Base-by-base conservation (phyloP, 2,888 invertebrate genomes). In the Dryobota labecula region DNA sequence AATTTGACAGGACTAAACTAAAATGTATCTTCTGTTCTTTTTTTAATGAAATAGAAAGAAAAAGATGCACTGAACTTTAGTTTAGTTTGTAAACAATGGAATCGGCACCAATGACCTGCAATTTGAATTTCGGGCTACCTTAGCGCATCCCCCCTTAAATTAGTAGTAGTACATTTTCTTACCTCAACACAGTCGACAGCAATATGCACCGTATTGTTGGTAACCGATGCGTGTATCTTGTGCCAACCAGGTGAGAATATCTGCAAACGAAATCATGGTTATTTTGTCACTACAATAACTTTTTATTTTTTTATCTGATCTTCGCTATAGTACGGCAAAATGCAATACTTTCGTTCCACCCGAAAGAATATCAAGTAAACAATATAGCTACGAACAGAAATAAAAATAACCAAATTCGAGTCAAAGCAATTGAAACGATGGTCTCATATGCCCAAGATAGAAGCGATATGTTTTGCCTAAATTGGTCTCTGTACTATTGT, bases 131-230 rank as follows among this genome's bases (percentile, higher is more conserved):
- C n/a, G n/a, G n/a, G n/a, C n/a, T n/a, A n/a, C n/a, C n/a, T n/a
- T n/a, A n/a, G n/a, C n/a, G n/a, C n/a, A n/a, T n/a, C n/a, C n/a
- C n/a, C n/a, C 3, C 9, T 9, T n/a, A 27, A 27, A 9, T 5
- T 5, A n/a, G 47, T n/a, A 13, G 15, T 6, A n/a, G n/a, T 30
- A 54, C 53, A n/a, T 3, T 65, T 38, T 0, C 13, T 30, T 15
- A 67, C 95, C 91, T 95, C 94, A 11, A 89, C 76, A 70, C 95
- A 96, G 70, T 96, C 95, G 0, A 96, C 92, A 1, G 95, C 94
- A 0, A 92, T 88, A 20, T 92, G 87, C 0, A 95, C 90, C 0
- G 93, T 92, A 2, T 90, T 86, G 47, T 94, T 94, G 4, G 90
- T 86, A 0, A 96, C 84, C 0, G 92, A 90, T 2, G 93, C 90